Base-by-base conservation (phyloP, 2,888 invertebrate species). In the Allophyes oxyacanthae region DNA sequence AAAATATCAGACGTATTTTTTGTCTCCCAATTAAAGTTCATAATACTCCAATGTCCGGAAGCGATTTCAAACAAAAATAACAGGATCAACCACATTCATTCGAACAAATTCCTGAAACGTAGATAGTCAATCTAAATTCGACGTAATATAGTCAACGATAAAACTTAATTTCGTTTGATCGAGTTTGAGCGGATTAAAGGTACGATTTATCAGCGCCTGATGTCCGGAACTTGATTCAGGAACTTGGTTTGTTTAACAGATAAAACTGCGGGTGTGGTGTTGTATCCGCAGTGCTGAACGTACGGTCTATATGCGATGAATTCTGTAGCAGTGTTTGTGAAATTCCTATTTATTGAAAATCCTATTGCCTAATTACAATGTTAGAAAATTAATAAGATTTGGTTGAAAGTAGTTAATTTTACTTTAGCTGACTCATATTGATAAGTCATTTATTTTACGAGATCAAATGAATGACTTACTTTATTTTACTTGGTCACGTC, bases 221-320 rank as follows among this genome's bases (percentile, higher is more conserved):
- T 76, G 74, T 69, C 58, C 72, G 71, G 67, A 59, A 77, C 75
- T 77, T 73, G 72, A 76, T 75, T 72, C 70, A 63, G 65, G 64
- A 65, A 69, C 72, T 78, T 55, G 78, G 82, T 81, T 83, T 81
- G 81, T 82, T 82, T 81, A 82, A 82, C 79, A 79, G 81, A 82
- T 82, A 82, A 82, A 82, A 81, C 77, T 73, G 67, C 50, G 69
- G 63, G 64, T 57, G 62, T 70, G 63, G 70, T 67, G 64, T 72
- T 68, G 66, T 76, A 60, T 61, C 78, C 68, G 77, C 78, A 78
- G 67, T 75, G 74, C 75, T 42, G 52, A 50, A 45, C 46, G 66
- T 70, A 45, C 74, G 68, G 78, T 15, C 49, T 65, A 51, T 48
- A 50, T 65, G 41, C 69, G 72, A 68, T 72, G 76, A 81, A 78